These are phyloP conservation scores for Rhipidura dahli DNA, from an alignment of 2,113 vertebrate species.

Conservation along the genomic window DNA sequence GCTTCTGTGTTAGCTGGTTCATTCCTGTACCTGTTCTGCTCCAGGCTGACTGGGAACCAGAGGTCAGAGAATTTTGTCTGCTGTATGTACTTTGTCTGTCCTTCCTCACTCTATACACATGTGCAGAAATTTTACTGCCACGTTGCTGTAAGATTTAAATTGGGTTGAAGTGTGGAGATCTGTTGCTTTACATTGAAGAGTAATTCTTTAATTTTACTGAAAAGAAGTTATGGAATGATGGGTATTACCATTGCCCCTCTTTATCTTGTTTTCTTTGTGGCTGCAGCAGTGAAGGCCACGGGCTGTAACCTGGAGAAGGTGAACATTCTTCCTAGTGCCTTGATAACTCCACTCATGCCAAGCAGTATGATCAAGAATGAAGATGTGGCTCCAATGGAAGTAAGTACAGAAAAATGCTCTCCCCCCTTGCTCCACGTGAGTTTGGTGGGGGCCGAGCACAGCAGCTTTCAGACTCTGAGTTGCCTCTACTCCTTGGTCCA, in stretches of 20 bases:
- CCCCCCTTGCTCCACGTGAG: slow-evolving; percentile 82
- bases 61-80: not conserved
- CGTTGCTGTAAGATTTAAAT: not conserved
- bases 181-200: not conserved
- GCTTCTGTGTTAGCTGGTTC: not conserved
- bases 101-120: not conserved
- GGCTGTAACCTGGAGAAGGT: slow-evolving; percentile 82
- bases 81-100: not conserved
- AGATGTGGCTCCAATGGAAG: slow-evolving; percentile 94
- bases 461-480: not conserved
- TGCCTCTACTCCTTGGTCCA: not conserved
- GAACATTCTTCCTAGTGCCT: slow-evolving; percentile 78
- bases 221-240: fast-evolving
- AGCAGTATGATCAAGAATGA: slow-evolving; percentile 89
- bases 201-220: not conserved
- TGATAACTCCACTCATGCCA: slow-evolving; percentile 86
- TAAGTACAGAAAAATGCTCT: slow-evolving; percentile 83
- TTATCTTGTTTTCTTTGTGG: not conserved
- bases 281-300: slow-evolving; percentile 77
- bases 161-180: not conserved
- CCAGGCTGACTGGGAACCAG: not conserved
- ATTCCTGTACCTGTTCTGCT: not conserved
- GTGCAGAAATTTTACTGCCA: not conserved
- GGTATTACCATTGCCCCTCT: not conserved
- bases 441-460: not conserved